Conservation (phyloP, 1,140 invertebrate species). For the Halotydeus destructor region DNA sequence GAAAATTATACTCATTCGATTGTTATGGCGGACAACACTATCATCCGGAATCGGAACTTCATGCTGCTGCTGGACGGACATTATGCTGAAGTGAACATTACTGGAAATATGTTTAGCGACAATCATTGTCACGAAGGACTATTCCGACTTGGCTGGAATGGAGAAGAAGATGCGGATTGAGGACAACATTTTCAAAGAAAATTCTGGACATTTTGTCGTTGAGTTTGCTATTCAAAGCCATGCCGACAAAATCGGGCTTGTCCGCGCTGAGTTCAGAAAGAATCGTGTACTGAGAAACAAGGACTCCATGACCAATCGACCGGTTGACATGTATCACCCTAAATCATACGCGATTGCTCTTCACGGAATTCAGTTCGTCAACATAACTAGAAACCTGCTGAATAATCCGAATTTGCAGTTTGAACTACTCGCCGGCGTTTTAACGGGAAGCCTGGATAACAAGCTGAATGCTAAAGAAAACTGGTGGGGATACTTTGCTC, state of each 20-base stretch:
- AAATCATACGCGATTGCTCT: conserved; percentile 62
- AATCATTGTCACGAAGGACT: conserved; percentile 62
- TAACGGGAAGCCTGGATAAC: conserved; percentile 65
- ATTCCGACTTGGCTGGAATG: conserved; percentile 72
- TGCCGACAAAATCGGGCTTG: conserved; percentile 55
- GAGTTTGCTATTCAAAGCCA: conserved; percentile 76
- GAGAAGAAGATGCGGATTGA: conserved; percentile 69
- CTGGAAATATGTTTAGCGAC: conserved; percentile 56
- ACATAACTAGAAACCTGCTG: conserved; percentile 72
- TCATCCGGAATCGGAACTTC: conserved; percentile 64
- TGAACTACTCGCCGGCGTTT: conserved; percentile 74
- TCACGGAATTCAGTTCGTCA: conserved; percentile 81
- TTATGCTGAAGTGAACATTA: conserved; percentile 53
- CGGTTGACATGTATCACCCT: conserved; percentile 25
- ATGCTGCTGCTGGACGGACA: conserved; percentile 67
- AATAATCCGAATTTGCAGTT: conserved; percentile 63
- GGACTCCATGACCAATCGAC: conserved; percentile 13
- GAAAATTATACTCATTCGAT: conserved; percentile 80
- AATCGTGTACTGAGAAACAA: conserved; percentile 17
- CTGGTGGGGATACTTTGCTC: conserved; percentile 74
- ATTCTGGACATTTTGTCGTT: conserved; percentile 62
- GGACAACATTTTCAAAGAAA: conserved; percentile 51
- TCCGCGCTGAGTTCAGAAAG: conserved; percentile 15
- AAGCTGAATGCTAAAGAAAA: conserved; percentile 71
- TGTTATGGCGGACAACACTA: conserved; percentile 61